Evolutionary conservation across 2,113 vertebrate species (phyloP).

Genomic region (Rhynchomys soricoides): DNA sequence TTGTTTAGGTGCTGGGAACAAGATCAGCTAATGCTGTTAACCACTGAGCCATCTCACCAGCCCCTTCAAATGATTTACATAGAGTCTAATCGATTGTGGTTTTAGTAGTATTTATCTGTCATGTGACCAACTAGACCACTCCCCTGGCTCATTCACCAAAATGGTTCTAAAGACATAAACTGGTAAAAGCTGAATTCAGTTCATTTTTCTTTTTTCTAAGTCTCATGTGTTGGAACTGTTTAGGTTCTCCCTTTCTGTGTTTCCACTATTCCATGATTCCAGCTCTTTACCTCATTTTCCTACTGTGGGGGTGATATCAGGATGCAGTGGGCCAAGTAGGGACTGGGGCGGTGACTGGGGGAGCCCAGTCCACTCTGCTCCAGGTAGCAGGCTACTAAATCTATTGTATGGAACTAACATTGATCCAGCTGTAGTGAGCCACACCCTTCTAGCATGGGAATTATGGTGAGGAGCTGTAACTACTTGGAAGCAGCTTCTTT

Average conservation of each 20-base stretch:
- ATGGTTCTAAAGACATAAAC: conserved; percentile 58
- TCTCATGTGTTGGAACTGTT: conserved; percentile 57
- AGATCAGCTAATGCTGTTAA: background rate
- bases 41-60: background rate
- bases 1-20: background rate
- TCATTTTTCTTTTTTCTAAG: conserved; percentile 51
- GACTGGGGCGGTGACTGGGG: accelerated
- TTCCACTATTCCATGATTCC: background rate
- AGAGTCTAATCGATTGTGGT: background rate
- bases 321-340: background rate
- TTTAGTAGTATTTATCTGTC: background rate
- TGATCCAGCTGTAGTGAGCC: background rate
- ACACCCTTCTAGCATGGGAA: background rate
- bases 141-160: background rate
- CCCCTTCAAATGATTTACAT: conserved; percentile 20
- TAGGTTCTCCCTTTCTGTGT: conserved; percentile 65
- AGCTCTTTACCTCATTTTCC: conserved; percentile 46
- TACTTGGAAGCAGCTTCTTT: background rate
- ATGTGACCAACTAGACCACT: background rate
- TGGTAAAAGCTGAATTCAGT: conserved; percentile 46
- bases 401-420: background rate
- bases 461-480: background rate
- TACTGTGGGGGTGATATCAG: background rate
- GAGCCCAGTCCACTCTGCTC: background rate
- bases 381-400: background rate